phyloP scores from a whole-genome alignment of 1,140 invertebrate genomes.

The Megathymus violae region DNA sequence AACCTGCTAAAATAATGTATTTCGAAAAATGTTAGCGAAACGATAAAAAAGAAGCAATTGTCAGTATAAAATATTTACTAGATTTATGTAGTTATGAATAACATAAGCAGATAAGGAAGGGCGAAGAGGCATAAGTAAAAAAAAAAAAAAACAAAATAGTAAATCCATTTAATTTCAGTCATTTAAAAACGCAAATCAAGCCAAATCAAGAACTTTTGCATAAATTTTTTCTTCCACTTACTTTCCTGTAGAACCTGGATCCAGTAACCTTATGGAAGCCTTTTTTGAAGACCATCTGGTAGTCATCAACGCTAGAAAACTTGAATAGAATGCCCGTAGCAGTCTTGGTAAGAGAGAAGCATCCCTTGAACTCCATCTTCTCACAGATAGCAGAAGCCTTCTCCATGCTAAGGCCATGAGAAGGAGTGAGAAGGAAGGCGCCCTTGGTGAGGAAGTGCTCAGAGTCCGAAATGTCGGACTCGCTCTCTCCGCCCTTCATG shows the following conservation, averaged over 20 bases:
- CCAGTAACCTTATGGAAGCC: conserved; percentile 93
- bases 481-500: conserved; percentile 85
- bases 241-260: conserved; percentile 90
- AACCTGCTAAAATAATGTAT: background rate
- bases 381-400: conserved; percentile 93
- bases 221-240: conserved; percentile 61
- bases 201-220: background rate
- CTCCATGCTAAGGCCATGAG: conserved; percentile 92
- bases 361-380: conserved; percentile 93
- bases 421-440: conserved; percentile 92
- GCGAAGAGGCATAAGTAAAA: conserved; percentile 37
- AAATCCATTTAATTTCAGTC: background rate
- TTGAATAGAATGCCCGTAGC: conserved; percentile 94
- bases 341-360: conserved; percentile 92
- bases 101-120: conserved; percentile 28
- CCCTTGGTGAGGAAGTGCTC: conserved; percentile 87
- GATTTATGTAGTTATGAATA: background rate
- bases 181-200: conserved; percentile 13
- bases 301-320: conserved; percentile 93
- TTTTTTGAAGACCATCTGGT: conserved; percentile 92
- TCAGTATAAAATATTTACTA: background rate
- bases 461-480: conserved; percentile 87
- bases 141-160: background rate
- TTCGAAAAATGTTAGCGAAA: background rate
- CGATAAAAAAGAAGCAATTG: background rate